Evolutionary conservation across 2,888 invertebrate species (phyloP), one percentile per base, ranked within the genome.

Genomic region (Hipparchia sbordonii): DNA sequence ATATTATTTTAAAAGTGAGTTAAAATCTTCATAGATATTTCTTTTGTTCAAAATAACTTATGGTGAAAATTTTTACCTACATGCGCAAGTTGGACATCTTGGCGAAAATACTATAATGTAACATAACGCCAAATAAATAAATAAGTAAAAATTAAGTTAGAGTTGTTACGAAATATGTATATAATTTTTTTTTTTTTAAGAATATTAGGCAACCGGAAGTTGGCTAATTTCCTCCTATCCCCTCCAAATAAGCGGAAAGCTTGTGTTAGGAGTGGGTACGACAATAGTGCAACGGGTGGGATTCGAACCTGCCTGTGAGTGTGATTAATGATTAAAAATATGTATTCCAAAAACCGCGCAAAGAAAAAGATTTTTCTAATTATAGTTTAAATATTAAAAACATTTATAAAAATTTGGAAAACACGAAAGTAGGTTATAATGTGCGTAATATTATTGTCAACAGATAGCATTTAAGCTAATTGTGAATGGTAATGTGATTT

Each of bases 1-100:
- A 39, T 8, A 54, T 12, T 54, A 5, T 39, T 39, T 39, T 13
- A 54, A 67, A 68, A 71, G 75, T 75, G 70, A 75, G 75, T 75
- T 59, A 33, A 10, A 9, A 60, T 60, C 33, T 39, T 10, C 12
- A 60, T 39, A 23, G 39, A 39, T 39, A 39, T 39, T 39, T 39
- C 5, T 39, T 4, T 39, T 39, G 39, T 39, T 39, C 39, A 39
- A 60, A 39, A 9, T 9, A 57, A 13, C 23, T 23, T 6, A 10
- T 6, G 10, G 12, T 33, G 4, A 33, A 59, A 33, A 39, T 48
- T 6, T 39, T 39, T 39, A 39, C 5, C 39, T 39, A 39, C 39
- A 39, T 39, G 39, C 39, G 3, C 39, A 39, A 39, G 39, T 39
- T 39, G 3, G 39, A 1, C 39, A 39, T 39, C 39, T 39, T 39